phyloP scores from a whole-genome alignment of 2,113 vertebrate genomes.

The Sphyrna mokarran region DNA sequence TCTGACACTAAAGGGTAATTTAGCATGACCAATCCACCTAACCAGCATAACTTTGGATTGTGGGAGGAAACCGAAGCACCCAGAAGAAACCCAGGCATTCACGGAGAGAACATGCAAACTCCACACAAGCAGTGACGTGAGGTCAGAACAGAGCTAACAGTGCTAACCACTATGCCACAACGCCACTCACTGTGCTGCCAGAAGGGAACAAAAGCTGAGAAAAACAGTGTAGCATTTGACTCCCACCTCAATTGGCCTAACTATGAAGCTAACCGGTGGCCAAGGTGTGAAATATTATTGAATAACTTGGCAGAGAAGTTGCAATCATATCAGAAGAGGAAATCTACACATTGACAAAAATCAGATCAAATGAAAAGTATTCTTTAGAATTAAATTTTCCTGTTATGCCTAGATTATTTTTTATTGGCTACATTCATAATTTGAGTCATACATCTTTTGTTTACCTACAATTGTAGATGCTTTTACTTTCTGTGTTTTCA shows the following conservation, averaged over 20 bases:
- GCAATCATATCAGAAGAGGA: neutral
- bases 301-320: neutral
- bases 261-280: neutral
- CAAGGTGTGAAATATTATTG: neutral
- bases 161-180: no score
- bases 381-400: neutral
- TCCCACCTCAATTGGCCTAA: neutral
- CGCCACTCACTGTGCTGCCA: no score
- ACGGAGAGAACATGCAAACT: no score
- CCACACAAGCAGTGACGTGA: no score
- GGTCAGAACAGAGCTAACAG: no score
- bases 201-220: neutral
- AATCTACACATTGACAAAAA: neutral
- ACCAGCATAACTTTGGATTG: no score
- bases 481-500: neutral
- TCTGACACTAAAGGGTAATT: no score
- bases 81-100: no score
- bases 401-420: neutral
- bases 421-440: neutral
- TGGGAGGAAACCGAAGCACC: no score
- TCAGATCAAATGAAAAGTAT: neutral
- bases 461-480: neutral
- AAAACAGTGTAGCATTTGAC: neutral
- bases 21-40: no score
- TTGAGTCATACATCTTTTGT: neutral